These are phyloP conservation scores for Aramus guarauna DNA, from an alignment of 2,113 vertebrate species.

Conservation along the genomic window DNA sequence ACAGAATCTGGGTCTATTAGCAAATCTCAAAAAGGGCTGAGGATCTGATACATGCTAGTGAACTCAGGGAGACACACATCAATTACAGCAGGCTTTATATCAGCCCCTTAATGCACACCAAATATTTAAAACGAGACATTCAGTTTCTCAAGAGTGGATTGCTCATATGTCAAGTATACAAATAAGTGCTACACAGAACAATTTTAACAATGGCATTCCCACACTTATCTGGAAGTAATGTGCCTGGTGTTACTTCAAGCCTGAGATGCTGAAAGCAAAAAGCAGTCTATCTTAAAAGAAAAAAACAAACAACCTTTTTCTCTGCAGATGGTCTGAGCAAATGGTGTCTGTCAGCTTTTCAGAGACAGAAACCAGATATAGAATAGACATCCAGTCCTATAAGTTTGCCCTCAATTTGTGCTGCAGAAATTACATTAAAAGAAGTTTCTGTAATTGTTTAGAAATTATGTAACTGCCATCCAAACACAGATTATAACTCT, in stretches of 20 bases:
- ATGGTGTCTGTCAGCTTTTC: background rate
- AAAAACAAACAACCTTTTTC: background rate
- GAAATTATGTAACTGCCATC: background rate
- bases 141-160: background rate
- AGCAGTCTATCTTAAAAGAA: background rate
- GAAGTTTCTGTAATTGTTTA: background rate
- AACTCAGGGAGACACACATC: background rate
- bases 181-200: background rate
- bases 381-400: background rate
- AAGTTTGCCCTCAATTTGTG: background rate
- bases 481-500: background rate
- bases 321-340: background rate
- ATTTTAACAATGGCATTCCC: constrained; percentile 1
- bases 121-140: background rate
- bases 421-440: constrained; percentile 20
- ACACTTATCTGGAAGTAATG: background rate
- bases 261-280: background rate
- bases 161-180: background rate
- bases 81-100: background rate
- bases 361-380: constrained; percentile 28
- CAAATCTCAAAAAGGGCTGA: background rate
- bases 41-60: background rate
- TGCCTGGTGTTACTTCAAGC: background rate
- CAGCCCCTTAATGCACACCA: background rate
- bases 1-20: background rate